Base-by-base conservation (phyloP, 2,888 invertebrate species). In the Clepsis dumicolana region DNA sequence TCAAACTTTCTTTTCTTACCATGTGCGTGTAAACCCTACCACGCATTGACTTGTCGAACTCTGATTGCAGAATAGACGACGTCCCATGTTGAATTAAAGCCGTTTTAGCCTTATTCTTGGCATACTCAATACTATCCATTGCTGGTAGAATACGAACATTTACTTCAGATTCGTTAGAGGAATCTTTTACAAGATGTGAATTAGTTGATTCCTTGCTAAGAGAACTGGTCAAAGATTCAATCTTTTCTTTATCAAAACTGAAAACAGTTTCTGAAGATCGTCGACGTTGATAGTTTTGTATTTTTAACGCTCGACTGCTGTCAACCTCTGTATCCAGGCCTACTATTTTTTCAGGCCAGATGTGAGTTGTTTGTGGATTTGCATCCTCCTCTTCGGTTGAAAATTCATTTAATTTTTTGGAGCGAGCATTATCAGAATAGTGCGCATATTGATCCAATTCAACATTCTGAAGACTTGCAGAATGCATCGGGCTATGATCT, bases 241-340 rank as follows among this genome's bases (percentile, higher is more conserved):
- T 96, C 78, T 95, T 95, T 73, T 96, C 96, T 81, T 96, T 96
- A 79, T 96, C 96, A 75, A 96, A 96, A 84, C 96, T 96, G 78
- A 96, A 96, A 5, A 96, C 95, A 57, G 95, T 95, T 74, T 96
- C 95, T n/a, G 96, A 96, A 53, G 96, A 96, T 16, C 96, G 94
- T 4, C 96, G 95, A 24, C 95, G 86, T 79, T 95, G 95, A 76
- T 94, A 95, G 44, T 87, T 92, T 67, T 89, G 88, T 70, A 90
- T 88, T 81, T 93, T 93, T 24, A 91, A 86, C 35, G 89, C 83
- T 72, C 94, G 85, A 74, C 88, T 93, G 68, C 85, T 76, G 72
- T 90, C 90, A 21, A 94, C 91, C 79, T 95, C 94, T 0, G 94
- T 93, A 60, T 94, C 93, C 18, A 94, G 82, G 0, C 94, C 94